These are phyloP conservation scores for Pagrus major DNA, from an alignment of 2,113 vertebrate genomes.

Conservation along the genomic window DNA sequence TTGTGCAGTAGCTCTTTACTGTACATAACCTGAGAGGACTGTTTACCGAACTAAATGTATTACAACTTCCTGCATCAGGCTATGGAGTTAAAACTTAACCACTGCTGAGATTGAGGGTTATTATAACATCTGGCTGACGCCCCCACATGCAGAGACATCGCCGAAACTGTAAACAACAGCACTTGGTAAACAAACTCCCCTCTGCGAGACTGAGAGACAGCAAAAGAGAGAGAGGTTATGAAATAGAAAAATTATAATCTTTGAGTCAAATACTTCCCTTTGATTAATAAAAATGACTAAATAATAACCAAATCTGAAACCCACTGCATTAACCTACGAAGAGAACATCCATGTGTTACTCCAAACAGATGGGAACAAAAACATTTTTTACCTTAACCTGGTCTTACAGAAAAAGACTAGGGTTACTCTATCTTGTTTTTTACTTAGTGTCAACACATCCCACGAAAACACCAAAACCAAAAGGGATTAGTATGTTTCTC, in stretches of 20 bases:
- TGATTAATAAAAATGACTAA: not conserved
- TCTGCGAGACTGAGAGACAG: not conserved
- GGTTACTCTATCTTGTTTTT: not conserved
- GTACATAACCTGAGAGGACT: not conserved
- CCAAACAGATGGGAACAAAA: not conserved
- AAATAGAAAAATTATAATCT: not conserved
- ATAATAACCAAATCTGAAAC: not conserved
- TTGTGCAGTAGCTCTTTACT: not conserved
- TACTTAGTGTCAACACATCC: not conserved
- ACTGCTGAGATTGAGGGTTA: constrained; percentile 42
- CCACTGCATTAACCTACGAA: not conserved
- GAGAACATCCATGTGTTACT: not conserved
- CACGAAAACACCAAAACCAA: not conserved
- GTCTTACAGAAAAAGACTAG: not conserved
- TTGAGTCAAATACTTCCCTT: not conserved
- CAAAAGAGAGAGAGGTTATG: not conserved
- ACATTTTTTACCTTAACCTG: not conserved
- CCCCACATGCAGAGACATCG: constrained; percentile 28
- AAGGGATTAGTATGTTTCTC: not conserved
- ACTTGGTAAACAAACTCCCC: constrained; percentile 41
- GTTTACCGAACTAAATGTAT: constrained; percentile 15
- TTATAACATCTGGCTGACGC: constrained; percentile 64
- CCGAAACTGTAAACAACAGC: constrained; percentile 47
- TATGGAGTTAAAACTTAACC: constrained; percentile 38
- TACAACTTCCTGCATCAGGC: constrained; percentile 16